phyloP scores from a whole-genome alignment of 2,888 invertebrate species.

The Macropis europaea region DNA sequence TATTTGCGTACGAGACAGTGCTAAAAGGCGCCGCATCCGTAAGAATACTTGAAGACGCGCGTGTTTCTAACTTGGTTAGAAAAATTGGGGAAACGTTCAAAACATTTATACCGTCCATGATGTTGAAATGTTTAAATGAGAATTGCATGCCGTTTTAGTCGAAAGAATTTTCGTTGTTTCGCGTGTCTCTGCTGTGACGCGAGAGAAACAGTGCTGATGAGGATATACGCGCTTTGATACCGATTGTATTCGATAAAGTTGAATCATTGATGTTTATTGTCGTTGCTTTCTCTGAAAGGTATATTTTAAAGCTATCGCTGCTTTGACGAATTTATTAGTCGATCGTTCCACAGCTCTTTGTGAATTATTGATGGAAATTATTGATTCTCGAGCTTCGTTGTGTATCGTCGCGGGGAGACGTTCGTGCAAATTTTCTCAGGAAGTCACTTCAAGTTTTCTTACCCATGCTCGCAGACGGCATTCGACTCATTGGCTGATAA shows the following conservation, averaged over 20 bases:
- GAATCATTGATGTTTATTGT: conserved; percentile 10
- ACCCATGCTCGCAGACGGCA: conserved; percentile 22
- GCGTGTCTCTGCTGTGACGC: too few relatives aligned
- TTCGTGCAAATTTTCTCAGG: conserved; percentile 45
- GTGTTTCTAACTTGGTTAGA: conserved; percentile 37
- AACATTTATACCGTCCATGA: conserved; percentile 65
- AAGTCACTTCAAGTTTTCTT: conserved; percentile 62
- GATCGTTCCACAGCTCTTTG: too few relatives aligned
- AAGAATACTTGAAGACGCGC: conserved; percentile 60
- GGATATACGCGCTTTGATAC: conserved; percentile 10
- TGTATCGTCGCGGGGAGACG: background rate
- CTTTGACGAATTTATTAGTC: too few relatives aligned
- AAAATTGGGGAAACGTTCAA: conserved; percentile 56
- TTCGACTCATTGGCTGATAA: conserved; percentile 47
- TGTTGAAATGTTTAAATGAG: conserved; percentile 52
- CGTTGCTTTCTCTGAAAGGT: conserved; percentile 10
- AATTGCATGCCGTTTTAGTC: conserved; percentile 23
- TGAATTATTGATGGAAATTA: background rate
- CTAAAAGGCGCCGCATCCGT: conserved; percentile 31
- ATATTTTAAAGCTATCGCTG: conserved; percentile 19
- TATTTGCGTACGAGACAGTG: conserved; percentile 27
- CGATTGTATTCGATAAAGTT: conserved; percentile 7
- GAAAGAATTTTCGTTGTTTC: conserved; percentile 1
- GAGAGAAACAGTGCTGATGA: too few relatives aligned
- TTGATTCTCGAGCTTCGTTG: background rate